Evolutionary conservation across 2,888 invertebrate genomes (phyloP), one percentile per base, ranked within the genome.

Genomic region (Ectobius pallidus): DNA sequence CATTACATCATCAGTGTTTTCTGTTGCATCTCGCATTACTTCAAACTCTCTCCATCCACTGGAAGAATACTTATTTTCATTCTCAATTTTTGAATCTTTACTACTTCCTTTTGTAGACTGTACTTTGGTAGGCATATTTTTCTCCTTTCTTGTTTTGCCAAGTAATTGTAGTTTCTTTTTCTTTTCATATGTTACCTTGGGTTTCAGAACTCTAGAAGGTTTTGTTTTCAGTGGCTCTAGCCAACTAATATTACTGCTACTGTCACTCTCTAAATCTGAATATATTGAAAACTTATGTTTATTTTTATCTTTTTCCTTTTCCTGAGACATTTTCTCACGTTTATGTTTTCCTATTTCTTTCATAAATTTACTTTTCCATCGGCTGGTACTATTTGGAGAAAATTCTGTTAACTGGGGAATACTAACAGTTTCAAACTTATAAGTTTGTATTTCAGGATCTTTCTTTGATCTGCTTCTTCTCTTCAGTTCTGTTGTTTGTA

Each of bases 131-230:
- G n/a, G n/a, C n/a, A n/a, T n/a, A n/a, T n/a, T n/a, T n/a, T n/a
- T n/a, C 14, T 39, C 14, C 39, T 39, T 39, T 39, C 39, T 39
- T 39, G 7, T 11, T 52, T 58, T 58, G 27, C 32, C n/a, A 16
- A 3, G 58, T n/a, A 58, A 58, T 25, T 14, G 27, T 58, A 6
- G 14, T 30, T 30, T 27, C 11, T 11, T 32, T 25, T 30, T 58
- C 27, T 58, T 58, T 25, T 58, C 32, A 32, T 58, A 58, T 16
- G 58, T 58, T n/a, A 58, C n/a, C 18, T 58, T 30, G 30, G 58
- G 58, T 32, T 58, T 58, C 16, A n/a, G 30, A 58, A 30, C 30
- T 30, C 30, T 4, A 4, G 30, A 58, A 30, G 4, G 11, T 32
- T 58, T 58, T 30, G 30, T 27, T 58, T 58, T 58, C 30, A n/a